A percentile compares a stretch with the other conserved stretches of the same genome.
Evolutionary conservation across 2,113 vertebrate genomes (phyloP).

Genomic region (Notarius lentiginosus): DNA sequence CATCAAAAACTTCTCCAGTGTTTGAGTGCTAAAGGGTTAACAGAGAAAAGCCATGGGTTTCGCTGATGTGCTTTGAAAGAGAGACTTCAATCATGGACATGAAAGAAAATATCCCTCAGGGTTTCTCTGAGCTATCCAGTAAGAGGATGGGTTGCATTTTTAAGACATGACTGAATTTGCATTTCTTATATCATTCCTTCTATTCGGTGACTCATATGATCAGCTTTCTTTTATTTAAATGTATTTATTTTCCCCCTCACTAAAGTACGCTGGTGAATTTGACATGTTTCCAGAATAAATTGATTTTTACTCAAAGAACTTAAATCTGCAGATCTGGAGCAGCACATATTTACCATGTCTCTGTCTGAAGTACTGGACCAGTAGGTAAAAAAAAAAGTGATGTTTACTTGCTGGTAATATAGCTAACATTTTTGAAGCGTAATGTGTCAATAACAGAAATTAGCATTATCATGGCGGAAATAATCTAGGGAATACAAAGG

Average conservation of each 20-base stretch:
- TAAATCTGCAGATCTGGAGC: not conserved
- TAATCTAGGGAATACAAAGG: too few relatives aligned
- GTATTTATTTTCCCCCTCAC: not conserved
- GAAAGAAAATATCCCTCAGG: slow-evolving; percentile 23
- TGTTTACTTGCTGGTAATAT: not conserved
- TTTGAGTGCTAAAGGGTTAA: slow-evolving; percentile 19
- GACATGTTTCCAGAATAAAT: not conserved
- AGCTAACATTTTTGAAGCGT: too few relatives aligned
- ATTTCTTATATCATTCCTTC: slow-evolving; percentile 10
- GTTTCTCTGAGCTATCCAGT: not conserved
- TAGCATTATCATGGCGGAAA: too few relatives aligned
- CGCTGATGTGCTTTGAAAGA: slow-evolving; percentile 34
- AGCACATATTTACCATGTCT: not conserved
- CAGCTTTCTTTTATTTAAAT: slow-evolving; percentile 17
- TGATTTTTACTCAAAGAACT: not conserved
- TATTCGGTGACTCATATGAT: not conserved
- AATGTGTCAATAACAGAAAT: too few relatives aligned
- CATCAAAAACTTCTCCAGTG: not conserved
- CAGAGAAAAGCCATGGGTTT: slow-evolving; percentile 31
- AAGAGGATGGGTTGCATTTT: not conserved
- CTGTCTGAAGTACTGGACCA: not conserved
- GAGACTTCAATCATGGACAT: slow-evolving; percentile 39
- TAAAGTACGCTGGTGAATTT: not conserved
- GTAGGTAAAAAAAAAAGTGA: not conserved
- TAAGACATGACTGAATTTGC: not conserved